Evolutionary conservation across 2,888 invertebrate genomes (phyloP).

Genomic region (Caenorhabditis wallacei): DNA sequence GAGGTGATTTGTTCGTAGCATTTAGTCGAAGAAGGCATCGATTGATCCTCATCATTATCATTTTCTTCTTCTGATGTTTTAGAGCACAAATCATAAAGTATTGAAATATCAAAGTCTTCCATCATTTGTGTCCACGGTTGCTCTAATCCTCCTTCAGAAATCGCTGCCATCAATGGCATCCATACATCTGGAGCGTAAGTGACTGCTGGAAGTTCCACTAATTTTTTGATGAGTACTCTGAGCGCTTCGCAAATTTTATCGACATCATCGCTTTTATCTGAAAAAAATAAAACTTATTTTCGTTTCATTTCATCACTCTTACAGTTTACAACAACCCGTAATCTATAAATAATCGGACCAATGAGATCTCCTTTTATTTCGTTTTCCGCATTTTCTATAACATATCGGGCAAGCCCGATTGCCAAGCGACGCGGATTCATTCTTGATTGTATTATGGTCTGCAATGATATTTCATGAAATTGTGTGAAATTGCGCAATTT

Average conservation of each 20-base stretch:
- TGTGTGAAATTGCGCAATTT: too few species aligned
- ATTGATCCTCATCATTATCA: neutral
- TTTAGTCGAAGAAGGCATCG: slow-evolving; percentile 1
- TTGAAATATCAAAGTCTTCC: slow-evolving; percentile 11
- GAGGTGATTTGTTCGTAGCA: slow-evolving; percentile 42
- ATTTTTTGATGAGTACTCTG: slow-evolving; percentile 30
- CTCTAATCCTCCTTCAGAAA: slow-evolving; percentile 48
- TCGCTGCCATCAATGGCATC: slow-evolving; percentile 34
- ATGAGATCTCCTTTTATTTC: slow-evolving; percentile 7
- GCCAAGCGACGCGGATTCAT: slow-evolving; percentile 31
- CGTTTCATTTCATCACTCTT: slow-evolving; percentile 10
- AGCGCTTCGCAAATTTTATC: slow-evolving; percentile 47
- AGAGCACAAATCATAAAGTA: neutral
- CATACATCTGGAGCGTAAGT: slow-evolving; percentile 53
- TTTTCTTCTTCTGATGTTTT: neutral
- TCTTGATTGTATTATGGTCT: slow-evolving; percentile 16
- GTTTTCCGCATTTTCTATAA: slow-evolving; percentile 11
- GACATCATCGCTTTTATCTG: slow-evolving; percentile 38
- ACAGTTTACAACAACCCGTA: slow-evolving; percentile 59
- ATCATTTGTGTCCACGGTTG: slow-evolving; percentile 36
- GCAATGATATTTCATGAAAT: too few species aligned
- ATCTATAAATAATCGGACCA: slow-evolving; percentile 50
- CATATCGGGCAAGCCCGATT: slow-evolving; percentile 43
- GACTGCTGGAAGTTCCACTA: slow-evolving; percentile 33
- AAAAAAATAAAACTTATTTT: neutral